These are phyloP conservation scores for Herpetotheres cachinnans DNA, from an alignment of 2,113 vertebrate species.

Conservation along the genomic window DNA sequence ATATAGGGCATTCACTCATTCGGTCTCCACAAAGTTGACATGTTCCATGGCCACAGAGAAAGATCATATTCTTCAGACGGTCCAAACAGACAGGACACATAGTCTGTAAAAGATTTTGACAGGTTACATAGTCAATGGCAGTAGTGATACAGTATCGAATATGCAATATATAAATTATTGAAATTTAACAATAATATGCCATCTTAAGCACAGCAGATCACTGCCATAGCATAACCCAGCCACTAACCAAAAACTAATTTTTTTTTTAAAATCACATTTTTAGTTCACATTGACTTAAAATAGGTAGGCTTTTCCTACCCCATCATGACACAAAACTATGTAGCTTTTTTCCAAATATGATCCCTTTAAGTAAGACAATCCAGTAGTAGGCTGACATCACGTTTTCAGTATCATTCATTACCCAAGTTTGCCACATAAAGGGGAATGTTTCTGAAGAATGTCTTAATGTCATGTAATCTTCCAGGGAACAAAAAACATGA, in stretches of 20 bases:
- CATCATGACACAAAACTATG: background rate
- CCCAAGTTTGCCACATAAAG: background rate
- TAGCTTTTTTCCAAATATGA: background rate
- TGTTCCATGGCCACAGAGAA: constrained; percentile 97
- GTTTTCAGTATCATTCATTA: background rate
- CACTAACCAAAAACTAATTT: background rate
- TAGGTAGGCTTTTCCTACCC: background rate
- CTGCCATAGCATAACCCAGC: background rate
- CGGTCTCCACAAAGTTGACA: constrained; percentile 97
- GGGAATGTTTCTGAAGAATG: no score
- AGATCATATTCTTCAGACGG: constrained; percentile 99
- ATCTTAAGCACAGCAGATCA: background rate
- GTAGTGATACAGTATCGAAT: background rate
- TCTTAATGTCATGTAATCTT: background rate
- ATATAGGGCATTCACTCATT: constrained; percentile 99
- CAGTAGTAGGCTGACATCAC: background rate
- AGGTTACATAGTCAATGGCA: background rate
- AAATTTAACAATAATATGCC: background rate
- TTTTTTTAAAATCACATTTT: background rate
- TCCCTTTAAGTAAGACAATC: background rate
- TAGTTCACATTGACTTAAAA: background rate
- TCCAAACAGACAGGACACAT: constrained; percentile 99
- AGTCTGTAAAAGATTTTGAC: constrained; percentile 79
- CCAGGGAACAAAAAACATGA: background rate
- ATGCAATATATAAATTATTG: background rate